phyloP scores from a whole-genome alignment of 2,113 vertebrate genomes.

The Lates calcarifer region DNA sequence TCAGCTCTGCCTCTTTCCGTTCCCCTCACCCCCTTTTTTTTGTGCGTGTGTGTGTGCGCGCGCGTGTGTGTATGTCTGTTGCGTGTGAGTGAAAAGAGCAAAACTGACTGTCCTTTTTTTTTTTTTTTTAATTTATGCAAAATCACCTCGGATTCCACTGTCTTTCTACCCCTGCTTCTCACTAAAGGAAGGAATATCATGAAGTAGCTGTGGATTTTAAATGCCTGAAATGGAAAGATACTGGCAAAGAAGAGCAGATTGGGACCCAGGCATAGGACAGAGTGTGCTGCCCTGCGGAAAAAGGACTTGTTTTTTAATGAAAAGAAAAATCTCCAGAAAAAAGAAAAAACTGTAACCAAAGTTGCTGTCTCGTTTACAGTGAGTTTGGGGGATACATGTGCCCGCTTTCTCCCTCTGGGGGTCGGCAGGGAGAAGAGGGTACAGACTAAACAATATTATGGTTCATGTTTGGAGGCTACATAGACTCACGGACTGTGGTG shows the following conservation, averaged over 20 bases:
- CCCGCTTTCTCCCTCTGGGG: slow-evolving; percentile 83
- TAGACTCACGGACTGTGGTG: slow-evolving; percentile 91
- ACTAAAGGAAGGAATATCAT: slow-evolving; percentile 89
- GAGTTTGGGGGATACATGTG: slow-evolving; percentile 92
- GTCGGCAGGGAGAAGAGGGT: slow-evolving; percentile 52
- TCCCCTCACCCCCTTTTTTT: slow-evolving; percentile 43
- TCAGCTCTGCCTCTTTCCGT: slow-evolving; percentile 73
- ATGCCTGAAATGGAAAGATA: slow-evolving; percentile 58
- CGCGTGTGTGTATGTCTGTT: slow-evolving; percentile 81
- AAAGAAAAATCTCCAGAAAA: slow-evolving; percentile 78
- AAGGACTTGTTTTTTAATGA: slow-evolving; percentile 84
- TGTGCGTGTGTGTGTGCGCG: slow-evolving; percentile 20
- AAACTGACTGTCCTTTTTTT: slow-evolving; percentile 88
- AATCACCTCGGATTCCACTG: slow-evolving; percentile 99
- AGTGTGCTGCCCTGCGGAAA: slow-evolving; percentile 91
- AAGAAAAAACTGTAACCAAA: slow-evolving; percentile 91
- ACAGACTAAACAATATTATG: slow-evolving; percentile 75
- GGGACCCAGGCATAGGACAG: slow-evolving; percentile 89
- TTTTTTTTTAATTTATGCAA: slow-evolving; percentile 96
- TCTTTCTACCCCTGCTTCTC: slow-evolving; percentile 92
- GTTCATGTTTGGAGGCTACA: slow-evolving; percentile 79
- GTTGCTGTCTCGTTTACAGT: slow-evolving; percentile 99
- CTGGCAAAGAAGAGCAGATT: slow-evolving; percentile 72
- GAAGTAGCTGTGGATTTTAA: slow-evolving; percentile 83
- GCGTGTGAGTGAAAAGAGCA: slow-evolving; percentile 92